A percentile compares a stretch with the other conserved stretches of the same genome.
Evolutionary conservation across 1,140 invertebrate genomes (phyloP).

Genomic region (Drosophila oshimai): DNA sequence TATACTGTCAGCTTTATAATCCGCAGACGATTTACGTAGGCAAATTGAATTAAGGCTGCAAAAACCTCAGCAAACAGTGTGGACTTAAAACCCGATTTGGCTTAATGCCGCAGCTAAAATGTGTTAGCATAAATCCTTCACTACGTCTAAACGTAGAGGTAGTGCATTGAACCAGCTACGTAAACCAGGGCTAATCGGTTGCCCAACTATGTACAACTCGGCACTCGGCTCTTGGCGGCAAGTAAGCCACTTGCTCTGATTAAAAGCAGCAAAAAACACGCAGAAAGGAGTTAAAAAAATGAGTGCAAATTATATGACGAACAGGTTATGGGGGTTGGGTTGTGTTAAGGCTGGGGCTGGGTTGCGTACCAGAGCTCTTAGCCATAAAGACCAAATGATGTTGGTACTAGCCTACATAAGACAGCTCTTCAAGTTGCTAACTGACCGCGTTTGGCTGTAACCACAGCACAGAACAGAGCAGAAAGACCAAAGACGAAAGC

Average conservation of each 20-base stretch:
- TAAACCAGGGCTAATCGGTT: slow-evolving; percentile 54
- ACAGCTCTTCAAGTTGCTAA: slow-evolving; percentile 28
- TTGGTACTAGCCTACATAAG: slow-evolving; percentile 55
- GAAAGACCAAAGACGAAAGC: neutral
- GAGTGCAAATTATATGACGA: slow-evolving; percentile 64
- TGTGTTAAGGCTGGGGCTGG: neutral
- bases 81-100: slow-evolving; percentile 66
- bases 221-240: no score
- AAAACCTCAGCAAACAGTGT: slow-evolving; percentile 51
- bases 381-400: slow-evolving; percentile 48
- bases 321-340: slow-evolving; percentile 48
- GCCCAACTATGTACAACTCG: slow-evolving; percentile 32
- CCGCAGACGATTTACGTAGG: slow-evolving; percentile 61
- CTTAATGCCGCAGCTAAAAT: slow-evolving; percentile 46
- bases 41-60: slow-evolving; percentile 74
- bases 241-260: slow-evolving; percentile 72
- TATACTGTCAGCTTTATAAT: slow-evolving; percentile 52
- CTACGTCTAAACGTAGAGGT: neutral
- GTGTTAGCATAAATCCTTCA: slow-evolving; percentile 46
- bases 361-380: slow-evolving; percentile 22
- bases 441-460: slow-evolving; percentile 55
- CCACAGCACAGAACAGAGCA: slow-evolving; percentile 1
- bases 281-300: slow-evolving; percentile 25
- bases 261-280: slow-evolving; percentile 41
- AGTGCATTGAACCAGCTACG: slow-evolving; percentile 63